Percentiles rank a stretch among this genome's conserved stretches.
Evolutionary conservation across 2,797 vertebrate species (phyloP).

Genomic region (Pipistrellus pygmaeus): DNA sequence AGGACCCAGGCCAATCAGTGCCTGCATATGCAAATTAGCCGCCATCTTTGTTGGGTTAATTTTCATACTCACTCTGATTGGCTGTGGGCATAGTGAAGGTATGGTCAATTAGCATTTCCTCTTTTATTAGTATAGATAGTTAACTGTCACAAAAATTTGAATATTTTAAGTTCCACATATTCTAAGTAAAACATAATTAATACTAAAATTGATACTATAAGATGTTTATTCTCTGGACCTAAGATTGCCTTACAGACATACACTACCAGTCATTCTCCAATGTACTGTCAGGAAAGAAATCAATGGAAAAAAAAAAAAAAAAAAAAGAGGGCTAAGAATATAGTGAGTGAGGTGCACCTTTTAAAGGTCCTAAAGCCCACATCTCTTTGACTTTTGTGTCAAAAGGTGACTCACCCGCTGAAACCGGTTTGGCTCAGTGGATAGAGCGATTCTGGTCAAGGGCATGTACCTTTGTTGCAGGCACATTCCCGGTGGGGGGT

Average conservation of each 20-base stretch:
- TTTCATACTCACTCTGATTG: too few relatives aligned
- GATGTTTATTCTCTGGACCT: not conserved
- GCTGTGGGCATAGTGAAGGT: too few relatives aligned
- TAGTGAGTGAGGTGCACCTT: fast-evolving
- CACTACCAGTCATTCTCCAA: not conserved
- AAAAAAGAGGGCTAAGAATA: not conserved
- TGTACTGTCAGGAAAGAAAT: not conserved
- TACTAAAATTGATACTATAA: not conserved
- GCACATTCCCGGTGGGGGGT: too few relatives aligned
- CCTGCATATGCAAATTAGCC: too few relatives aligned
- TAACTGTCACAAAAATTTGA: not conserved
- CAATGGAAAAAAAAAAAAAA: not conserved
- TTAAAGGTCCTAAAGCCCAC: not conserved
- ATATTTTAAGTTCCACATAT: constrained; percentile 2
- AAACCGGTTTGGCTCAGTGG: too few relatives aligned
- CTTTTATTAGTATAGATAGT: not conserved
- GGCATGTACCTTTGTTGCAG: too few relatives aligned
- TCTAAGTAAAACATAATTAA: constrained; percentile 1
- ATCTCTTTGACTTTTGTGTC: not conserved
- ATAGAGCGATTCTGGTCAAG: too few relatives aligned
- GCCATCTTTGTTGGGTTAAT: too few relatives aligned
- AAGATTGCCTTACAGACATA: not conserved
- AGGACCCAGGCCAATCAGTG: too few relatives aligned
- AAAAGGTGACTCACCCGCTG: not conserved
- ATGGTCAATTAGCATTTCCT: too few relatives aligned